phyloP scores from a whole-genome alignment of 2,113 vertebrate species.

The Gila orcuttii region DNA sequence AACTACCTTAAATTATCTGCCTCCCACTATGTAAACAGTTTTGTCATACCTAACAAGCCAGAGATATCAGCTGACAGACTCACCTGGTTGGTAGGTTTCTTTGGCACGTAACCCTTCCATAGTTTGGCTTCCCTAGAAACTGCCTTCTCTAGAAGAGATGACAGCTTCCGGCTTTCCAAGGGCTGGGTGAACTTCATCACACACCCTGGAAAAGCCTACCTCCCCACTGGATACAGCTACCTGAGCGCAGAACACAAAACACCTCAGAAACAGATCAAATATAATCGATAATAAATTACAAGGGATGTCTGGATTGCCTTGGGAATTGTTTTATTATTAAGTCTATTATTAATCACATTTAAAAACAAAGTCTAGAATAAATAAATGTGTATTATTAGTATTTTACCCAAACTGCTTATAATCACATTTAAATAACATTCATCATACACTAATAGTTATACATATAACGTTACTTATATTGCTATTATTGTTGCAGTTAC shows the following conservation, averaged over 20 bases:
- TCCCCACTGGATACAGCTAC: slow-evolving; percentile 97
- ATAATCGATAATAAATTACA: background rate
- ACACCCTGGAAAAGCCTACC: slow-evolving; percentile 87
- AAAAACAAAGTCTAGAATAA: background rate
- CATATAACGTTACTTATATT: no score
- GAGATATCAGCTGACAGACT: slow-evolving; percentile 29
- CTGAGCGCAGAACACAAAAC: slow-evolving; percentile 69
- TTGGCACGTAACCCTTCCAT: slow-evolving; percentile 93
- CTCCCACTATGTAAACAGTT: background rate
- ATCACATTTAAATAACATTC: no score
- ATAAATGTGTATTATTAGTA: background rate
- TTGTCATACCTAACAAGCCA: background rate
- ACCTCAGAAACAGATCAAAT: background rate
- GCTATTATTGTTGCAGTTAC: background rate
- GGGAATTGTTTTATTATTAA: background rate
- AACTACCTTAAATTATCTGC: background rate
- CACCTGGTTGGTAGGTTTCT: slow-evolving; percentile 91
- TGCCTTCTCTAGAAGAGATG: slow-evolving; percentile 91
- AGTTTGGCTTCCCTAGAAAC: slow-evolving; percentile 94
- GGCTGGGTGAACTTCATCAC: slow-evolving; percentile 92
- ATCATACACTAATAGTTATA: no score
- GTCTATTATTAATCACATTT: background rate
- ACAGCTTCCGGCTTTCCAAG: slow-evolving; percentile 95
- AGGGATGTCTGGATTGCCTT: background rate
- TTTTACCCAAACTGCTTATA: no score